Percentiles rank a stretch among this genome's conserved stretches.
Conservation (phyloP, 2,797 vertebrate species). For the Myotis findleyi region DNA sequence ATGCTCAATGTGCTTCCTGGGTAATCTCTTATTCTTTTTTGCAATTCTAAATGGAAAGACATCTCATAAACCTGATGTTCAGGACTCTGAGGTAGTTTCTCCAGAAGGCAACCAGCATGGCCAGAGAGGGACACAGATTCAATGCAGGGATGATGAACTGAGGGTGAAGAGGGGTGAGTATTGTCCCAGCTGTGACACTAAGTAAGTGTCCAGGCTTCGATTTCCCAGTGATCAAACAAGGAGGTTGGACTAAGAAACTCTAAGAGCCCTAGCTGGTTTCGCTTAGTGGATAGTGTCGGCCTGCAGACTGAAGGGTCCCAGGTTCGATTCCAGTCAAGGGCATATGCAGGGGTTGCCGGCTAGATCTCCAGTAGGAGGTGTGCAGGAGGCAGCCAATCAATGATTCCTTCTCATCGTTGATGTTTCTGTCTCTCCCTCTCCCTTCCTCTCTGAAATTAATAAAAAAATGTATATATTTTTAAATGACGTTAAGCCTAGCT, state of each 20-base stretch:
- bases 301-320: too few relatives aligned
- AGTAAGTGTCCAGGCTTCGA: background rate
- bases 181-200: background rate
- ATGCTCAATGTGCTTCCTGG: background rate
- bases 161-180: background rate
- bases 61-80: background rate
- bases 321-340: too few relatives aligned
- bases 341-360: too few relatives aligned
- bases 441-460: too few relatives aligned
- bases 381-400: too few relatives aligned
- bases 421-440: too few relatives aligned
- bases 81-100: background rate
- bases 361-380: too few relatives aligned
- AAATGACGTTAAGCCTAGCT: too few relatives aligned
- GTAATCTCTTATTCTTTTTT: background rate
- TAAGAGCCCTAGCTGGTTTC: background rate
- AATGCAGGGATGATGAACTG: fast-evolving
- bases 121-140: background rate
- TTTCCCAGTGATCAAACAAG: background rate
- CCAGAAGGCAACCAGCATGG: background rate
- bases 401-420: too few relatives aligned
- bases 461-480: too few relatives aligned
- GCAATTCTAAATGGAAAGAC: background rate
- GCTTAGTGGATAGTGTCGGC: too few relatives aligned
- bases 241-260: background rate